Conservation (phyloP, 2,888 invertebrate genomes). For the Lycocerus yunnanus region DNA sequence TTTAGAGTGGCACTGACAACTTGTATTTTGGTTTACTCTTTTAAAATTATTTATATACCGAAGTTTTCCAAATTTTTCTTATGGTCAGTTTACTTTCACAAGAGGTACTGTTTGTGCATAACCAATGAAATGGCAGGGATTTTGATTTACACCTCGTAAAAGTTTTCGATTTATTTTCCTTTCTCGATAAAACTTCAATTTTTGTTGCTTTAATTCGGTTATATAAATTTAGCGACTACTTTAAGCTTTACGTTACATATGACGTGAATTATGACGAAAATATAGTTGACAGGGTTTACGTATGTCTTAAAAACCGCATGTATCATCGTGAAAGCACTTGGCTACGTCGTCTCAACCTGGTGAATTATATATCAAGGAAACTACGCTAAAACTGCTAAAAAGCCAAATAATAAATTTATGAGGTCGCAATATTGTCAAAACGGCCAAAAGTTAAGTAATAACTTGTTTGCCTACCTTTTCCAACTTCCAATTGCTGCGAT, state of each 20-base stretch:
- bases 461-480: constrained; percentile 22
- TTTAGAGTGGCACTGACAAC: too few species aligned
- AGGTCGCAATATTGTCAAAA: constrained; percentile 24
- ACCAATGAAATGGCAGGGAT: too few species aligned
- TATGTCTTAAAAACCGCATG: constrained; percentile 16
- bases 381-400: constrained; percentile 32
- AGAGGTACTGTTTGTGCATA: too few species aligned
- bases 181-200: not conserved
- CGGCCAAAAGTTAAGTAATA: constrained; percentile 30
- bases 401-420: constrained; percentile 32
- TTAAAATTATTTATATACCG: too few species aligned
- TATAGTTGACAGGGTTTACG: constrained; percentile 15
- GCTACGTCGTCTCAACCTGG: constrained; percentile 28
- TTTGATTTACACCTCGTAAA: not conserved
- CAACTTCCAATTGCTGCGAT: constrained; percentile 10
- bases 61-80: too few species aligned
- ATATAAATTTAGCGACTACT: not conserved
- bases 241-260: not conserved
- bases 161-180: not conserved
- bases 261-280: constrained; percentile 24
- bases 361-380: constrained; percentile 32
- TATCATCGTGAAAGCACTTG: constrained; percentile 27
- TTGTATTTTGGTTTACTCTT: too few species aligned
- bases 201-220: not conserved
- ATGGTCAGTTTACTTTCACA: too few species aligned